Evolutionary conservation across 37 sponge, comb jelly and placozoan genomes (phyloP), one percentile per base, ranked within the genome.

Genomic region (Agelas oroides): DNA sequence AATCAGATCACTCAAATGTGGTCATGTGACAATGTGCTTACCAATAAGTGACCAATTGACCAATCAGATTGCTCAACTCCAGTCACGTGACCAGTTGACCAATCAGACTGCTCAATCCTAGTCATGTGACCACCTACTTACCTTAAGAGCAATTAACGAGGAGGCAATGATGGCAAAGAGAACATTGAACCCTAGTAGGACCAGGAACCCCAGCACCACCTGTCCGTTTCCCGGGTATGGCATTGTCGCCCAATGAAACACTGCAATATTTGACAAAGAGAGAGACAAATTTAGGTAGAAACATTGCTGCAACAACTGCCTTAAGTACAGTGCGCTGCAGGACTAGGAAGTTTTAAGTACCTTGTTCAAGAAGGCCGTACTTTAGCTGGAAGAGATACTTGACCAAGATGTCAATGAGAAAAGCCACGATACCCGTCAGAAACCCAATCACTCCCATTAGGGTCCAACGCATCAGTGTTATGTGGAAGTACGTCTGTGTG

Each of bases 361-460:
- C 73, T 64, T 32, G 70, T 24, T 77, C 57, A 33, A 86, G 40
- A 28, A 72, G 53, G 55, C 52, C n/a, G 69, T 84, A 94, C 77
- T 91, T 93, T 1, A 88, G 59, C n/a, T 78, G 6, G 37, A 82
- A 59, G 35, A 97, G 83, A 15, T 80, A 19, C 23, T 81, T 75
- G 35, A 97, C 94, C 18, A 73, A 75, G 19, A 91, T 71, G 75
- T 93, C 87, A 81, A 97, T 97, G 15, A 84, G 58, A 78, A 91
- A 86, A 18, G 93, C 96, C 14, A 94, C 92, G 11, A 86, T 28
- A 23, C 90, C 94, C 68, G 95, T 95, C 20, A 90, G 54, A 16
- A 93, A 24, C 13, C 94, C 95, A 71, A 95, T 91, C 62, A 95
- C 53, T n/a, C 84, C 79, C 28, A 91, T 88, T 73, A 93, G 65